Conservation (phyloP, 2,113 vertebrate species). For the Silurus glanis region DNA sequence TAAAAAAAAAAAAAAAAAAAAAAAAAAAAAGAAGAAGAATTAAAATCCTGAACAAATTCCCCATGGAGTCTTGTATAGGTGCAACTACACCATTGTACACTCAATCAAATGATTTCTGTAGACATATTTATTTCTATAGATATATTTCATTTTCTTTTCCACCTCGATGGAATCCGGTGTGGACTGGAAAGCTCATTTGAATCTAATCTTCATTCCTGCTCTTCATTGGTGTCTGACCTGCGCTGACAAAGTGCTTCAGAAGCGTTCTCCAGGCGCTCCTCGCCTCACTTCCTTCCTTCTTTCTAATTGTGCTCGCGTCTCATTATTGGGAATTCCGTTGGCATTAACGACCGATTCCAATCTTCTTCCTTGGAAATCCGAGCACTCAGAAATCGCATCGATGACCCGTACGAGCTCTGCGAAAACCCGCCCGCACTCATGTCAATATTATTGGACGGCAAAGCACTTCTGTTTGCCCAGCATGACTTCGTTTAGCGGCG, state of each 20-base stretch:
- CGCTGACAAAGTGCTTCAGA: neutral
- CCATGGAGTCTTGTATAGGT: neutral
- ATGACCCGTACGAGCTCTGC: neutral
- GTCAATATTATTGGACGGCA: conserved; percentile 2
- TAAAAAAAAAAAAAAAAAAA: no score
- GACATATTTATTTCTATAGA: neutral
- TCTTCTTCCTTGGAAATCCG: neutral
- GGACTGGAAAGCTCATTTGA: neutral
- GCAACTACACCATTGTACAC: neutral
- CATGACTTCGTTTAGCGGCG: conserved; percentile 13
- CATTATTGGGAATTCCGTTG: neutral
- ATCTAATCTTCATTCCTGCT: neutral
- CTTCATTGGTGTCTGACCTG: neutral
- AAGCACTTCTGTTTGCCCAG: conserved; percentile 12
- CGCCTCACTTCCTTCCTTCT: neutral
- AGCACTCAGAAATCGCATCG: conserved; percentile 1
- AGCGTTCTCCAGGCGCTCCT: neutral
- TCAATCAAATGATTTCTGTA: neutral
- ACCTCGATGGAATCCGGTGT: neutral
- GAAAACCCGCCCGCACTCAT: neutral
- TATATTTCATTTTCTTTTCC: neutral
- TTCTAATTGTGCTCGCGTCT: neutral
- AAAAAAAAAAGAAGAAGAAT: no score
- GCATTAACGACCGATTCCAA: neutral
- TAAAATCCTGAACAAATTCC: no score